Conservation (phyloP, 2,888 invertebrate species). For the Dyspetes luteomarginatus region DNA sequence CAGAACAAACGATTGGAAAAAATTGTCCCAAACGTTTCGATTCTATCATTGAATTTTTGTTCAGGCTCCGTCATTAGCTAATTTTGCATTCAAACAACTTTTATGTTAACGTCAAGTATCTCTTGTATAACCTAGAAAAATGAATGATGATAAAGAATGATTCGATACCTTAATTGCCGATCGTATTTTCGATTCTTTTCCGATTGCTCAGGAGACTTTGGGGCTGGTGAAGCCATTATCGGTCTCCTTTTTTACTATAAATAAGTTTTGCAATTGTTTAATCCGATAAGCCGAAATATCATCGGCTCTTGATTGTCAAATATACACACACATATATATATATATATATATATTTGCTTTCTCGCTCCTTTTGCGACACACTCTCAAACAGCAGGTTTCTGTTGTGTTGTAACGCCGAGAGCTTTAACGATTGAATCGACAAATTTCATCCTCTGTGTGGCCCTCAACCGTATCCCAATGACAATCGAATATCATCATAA, state of each 20-base stretch:
- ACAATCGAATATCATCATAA: neutral
- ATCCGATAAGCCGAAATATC: neutral
- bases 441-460: neutral
- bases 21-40: no score
- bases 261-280: conserved; percentile 7
- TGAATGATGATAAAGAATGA: neutral
- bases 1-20: neutral
- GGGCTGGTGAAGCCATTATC: conserved; percentile 88
- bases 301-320: neutral
- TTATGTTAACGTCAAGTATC: neutral
- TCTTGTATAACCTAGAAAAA: conserved; percentile 11
- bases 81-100: neutral
- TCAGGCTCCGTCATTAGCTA: neutral
- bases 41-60: no score
- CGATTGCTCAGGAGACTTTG: conserved; percentile 89
- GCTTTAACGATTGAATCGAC: neutral
- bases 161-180: conserved; percentile 86
- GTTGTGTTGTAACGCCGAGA: neutral
- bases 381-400: neutral
- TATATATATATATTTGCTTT: neutral
- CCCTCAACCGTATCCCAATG: neutral
- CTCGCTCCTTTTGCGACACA: neutral
- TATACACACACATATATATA: neutral
- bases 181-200: conserved; percentile 92
- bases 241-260: neutral